Evolutionary conservation across 2,113 vertebrate species (phyloP), one percentile per base, ranked within the genome.

Genomic region (Anolis sagrei): DNA sequence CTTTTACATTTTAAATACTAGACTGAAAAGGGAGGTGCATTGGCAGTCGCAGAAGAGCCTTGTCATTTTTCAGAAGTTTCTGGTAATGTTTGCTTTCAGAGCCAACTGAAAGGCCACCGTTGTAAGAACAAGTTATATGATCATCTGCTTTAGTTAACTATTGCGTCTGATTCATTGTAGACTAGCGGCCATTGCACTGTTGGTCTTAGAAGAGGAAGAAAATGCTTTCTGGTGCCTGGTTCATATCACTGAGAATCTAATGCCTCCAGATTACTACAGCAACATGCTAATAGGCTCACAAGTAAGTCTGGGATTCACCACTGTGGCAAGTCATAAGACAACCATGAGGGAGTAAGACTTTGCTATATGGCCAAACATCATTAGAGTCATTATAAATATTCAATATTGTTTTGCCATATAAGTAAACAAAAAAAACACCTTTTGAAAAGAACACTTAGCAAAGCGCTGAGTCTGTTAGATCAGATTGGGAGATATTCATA

Each of bases 151-250:
- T 93, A 16, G 10, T 39, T 93, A 58, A 75, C 8, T 85, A 2
- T 1, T 2, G 0, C 87, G 10, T 90, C 66, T 91, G 87, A 18
- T 86, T 49, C 23, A 2, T 91, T 75, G 21, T 93, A 99, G 98
- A 90, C 80, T 99, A 94, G 98, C 98, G 0, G 99, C 98, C 89
- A 92, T 99, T 1, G 97, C 98, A 16, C 96, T 99, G 10, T 93
- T 99, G 70, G 95, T 99, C 32, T 95, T 99, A 34, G 96, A 97
- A 88, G 97, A 95, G 32, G 98, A 99, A 58, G 98, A 99, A 87
- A 97, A 96, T 1, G 97, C 98, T 62, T 99, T 99, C 95, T 99
- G 98, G 98, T 99, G 98, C 90, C 93, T 99, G 54, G 97, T 98
- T 80, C 96, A 98, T 7, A 97, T 99, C 21, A 97, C 98, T 85